A percentile compares a stretch with the other conserved stretches of the same genome.
Evolutionary conservation across 2,888 invertebrate genomes (phyloP).

Genomic region (Aporophyla lueneburgensis): DNA sequence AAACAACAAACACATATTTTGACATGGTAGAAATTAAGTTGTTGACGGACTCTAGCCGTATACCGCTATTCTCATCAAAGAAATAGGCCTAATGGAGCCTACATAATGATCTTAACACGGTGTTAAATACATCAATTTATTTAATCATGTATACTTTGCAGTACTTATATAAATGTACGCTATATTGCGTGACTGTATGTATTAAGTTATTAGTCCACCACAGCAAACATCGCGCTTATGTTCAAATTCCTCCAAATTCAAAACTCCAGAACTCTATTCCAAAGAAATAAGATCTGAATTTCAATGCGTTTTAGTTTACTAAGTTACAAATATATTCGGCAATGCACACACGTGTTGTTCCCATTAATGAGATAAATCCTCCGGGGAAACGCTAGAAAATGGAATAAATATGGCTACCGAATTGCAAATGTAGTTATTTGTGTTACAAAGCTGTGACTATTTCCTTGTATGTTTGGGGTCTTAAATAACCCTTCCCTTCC

Average conservation of each 20-base stretch:
- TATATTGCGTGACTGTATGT: conserved; percentile 63
- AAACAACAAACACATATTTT: neutral
- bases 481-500: conserved; percentile 28
- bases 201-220: conserved; percentile 66
- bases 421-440: conserved; percentile 75
- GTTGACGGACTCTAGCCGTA: neutral
- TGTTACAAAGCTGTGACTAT: conserved; percentile 63
- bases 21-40: conserved; percentile 7
- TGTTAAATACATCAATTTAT: conserved; percentile 52
- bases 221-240: conserved; percentile 55
- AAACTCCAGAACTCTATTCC: conserved; percentile 42
- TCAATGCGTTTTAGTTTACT: conserved; percentile 17
- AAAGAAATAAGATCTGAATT: conserved; percentile 54
- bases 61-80: conserved; percentile 11
- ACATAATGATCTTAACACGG: conserved; percentile 44
- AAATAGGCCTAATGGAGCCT: conserved; percentile 32
- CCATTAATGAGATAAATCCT: conserved; percentile 80
- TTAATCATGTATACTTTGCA: conserved; percentile 35
- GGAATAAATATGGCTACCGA: conserved; percentile 75
- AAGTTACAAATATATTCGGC: conserved; percentile 51
- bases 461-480: conserved; percentile 28
- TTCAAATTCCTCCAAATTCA: conserved; percentile 21
- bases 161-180: conserved; percentile 35
- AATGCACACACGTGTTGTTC: conserved; percentile 74
- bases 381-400: conserved; percentile 76